Conservation (phyloP, 2,888 invertebrate genomes). For the Anthrax anthrax region DNA sequence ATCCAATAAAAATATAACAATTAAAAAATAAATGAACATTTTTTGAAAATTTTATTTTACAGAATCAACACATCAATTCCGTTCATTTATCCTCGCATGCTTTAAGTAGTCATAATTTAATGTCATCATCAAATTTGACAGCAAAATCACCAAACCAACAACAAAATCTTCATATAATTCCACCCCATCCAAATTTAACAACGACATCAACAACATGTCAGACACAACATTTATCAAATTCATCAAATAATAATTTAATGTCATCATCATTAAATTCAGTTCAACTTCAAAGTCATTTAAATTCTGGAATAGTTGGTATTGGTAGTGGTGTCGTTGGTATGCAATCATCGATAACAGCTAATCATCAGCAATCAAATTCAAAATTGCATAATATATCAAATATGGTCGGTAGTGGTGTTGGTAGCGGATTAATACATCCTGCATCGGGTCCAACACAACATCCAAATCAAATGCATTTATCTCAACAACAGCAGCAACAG, state of each 20-base stretch:
- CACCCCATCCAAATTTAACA: constrained; percentile 10
- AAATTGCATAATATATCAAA: constrained; percentile 8
- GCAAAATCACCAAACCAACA: constrained; percentile 35
- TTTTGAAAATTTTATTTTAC: constrained; percentile 2
- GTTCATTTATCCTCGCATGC: constrained; percentile 34
- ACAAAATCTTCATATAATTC: constrained; percentile 17
- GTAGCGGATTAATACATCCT: constrained; percentile 10
- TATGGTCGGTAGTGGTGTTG: neutral
- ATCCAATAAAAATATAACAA: neutral
- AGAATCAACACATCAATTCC: constrained; percentile 27
- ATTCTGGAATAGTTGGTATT: constrained; percentile 15
- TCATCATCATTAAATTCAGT: constrained; percentile 32
- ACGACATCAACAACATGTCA: constrained; percentile 16
- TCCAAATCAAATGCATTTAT: constrained; percentile 20
- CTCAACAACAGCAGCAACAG: constrained; percentile 2
- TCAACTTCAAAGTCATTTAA: constrained; percentile 19
- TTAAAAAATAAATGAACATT: neutral
- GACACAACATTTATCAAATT: constrained; percentile 19
- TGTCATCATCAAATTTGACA: constrained; percentile 30
- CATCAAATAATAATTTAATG: constrained; percentile 30
- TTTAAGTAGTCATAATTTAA: constrained; percentile 35
- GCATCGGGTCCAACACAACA: constrained; percentile 11
- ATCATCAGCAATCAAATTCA: constrained; percentile 10
- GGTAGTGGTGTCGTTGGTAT: constrained; percentile 12
- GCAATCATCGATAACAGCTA: constrained; percentile 9